Conservation (phyloP, 2,113 vertebrate species). For the Chrysemys picta region DNA sequence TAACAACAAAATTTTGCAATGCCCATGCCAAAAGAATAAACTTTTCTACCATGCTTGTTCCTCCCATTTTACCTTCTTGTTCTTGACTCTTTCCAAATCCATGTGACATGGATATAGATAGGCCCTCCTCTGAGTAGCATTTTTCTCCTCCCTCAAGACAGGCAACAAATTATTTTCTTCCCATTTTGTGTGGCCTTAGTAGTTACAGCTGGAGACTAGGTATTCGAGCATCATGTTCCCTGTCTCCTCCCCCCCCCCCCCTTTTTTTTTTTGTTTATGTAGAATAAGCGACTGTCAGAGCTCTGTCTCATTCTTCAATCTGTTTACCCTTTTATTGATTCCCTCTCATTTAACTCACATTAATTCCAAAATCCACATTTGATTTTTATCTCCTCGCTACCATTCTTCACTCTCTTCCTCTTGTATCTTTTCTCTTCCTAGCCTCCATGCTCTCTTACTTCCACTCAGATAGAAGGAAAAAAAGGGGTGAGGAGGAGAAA, state of each 20-base stretch:
- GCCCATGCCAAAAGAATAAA: neutral
- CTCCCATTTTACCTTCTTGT: neutral
- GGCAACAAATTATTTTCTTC: neutral
- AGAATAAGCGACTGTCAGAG: neutral
- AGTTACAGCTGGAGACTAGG: neutral
- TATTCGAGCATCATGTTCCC: neutral
- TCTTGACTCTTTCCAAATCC: neutral
- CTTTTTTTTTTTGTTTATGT: neutral
- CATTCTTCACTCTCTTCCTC: conserved; percentile 56
- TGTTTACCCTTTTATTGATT: neutral
- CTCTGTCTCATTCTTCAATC: neutral
- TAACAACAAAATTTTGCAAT: neutral
- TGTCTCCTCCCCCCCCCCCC: rapidly evolving
- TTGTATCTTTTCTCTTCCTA: neutral
- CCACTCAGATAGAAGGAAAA: conserved; percentile 57
- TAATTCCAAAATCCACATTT: conserved; percentile 23
- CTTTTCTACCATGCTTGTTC: neutral
- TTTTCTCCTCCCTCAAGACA: neutral
- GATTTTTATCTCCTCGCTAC: conserved; percentile 31
- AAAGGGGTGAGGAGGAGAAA: conserved; percentile 61
- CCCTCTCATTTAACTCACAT: neutral
- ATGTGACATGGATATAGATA: neutral
- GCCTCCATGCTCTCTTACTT: conserved; percentile 63
- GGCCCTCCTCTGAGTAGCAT: neutral
- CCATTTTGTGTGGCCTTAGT: neutral